Evolutionary conservation across 1,140 invertebrate species (phyloP), one percentile per base, ranked within the genome.

Genomic region (Tribolium castaneum): DNA sequence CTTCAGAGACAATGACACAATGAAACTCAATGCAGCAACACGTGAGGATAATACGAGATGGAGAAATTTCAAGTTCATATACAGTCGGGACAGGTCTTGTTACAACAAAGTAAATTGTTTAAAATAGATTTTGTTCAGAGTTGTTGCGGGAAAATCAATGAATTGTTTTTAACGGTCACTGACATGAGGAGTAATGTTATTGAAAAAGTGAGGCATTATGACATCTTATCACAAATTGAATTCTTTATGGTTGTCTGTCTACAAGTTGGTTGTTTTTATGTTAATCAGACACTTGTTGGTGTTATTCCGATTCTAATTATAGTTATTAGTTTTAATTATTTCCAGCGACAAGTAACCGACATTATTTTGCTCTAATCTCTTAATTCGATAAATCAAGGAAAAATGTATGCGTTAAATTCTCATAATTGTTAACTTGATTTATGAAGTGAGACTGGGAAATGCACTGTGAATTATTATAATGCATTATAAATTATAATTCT

Each of bases 41-140:
- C 39, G 39, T 45, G 39, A 39, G 34, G 34, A 39, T 39, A 39
- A 39, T 39, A 39, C 34, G 34, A 45, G 7, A 45, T 45, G 39
- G n/a, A 59, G 54, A 59, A 30, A 59, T n/a, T 59, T 25, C 16
- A 25, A 22, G 54, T 59, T 59, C 16, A 59, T 22, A 59, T 59
- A 19, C 16, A 22, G 54, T 59, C 54, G 54, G 54, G 22, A 19
- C 54, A 30, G 22, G 22, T 59, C 10, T 25, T 59, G n/a, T 45
- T 45, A 45, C 22, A 25, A 59, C 54, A 59, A 59, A 59, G 54
- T 19, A 19, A 52, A 14, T 52, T 59, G 54, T 59, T 59, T 22
- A 19, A 59, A 59, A 22, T 22, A 25, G 10, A 35, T 39, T 66
- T 66, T 12, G 5, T 66, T 52, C 14, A 52, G 13, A 52, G 13